Evolutionary conservation across 1,140 invertebrate genomes (phyloP).

Genomic region (Papilio helenus): DNA sequence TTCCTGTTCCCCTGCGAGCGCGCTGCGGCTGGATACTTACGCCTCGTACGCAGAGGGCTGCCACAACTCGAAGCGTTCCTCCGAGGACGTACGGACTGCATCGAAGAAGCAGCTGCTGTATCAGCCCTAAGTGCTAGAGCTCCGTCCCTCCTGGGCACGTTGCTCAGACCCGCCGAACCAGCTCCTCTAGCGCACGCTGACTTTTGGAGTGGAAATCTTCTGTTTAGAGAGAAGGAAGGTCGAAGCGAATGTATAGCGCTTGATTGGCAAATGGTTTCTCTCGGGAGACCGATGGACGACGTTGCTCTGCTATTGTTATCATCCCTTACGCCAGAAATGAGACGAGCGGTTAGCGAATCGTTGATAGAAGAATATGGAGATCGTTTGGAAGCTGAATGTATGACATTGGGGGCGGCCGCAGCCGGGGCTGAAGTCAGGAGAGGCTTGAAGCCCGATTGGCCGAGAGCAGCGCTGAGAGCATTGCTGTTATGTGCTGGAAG

Average conservation of each 20-base stretch:
- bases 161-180: slow-evolving; percentile 87
- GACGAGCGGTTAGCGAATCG: slow-evolving; percentile 84
- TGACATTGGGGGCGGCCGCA: slow-evolving; percentile 84
- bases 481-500: slow-evolving; percentile 90
- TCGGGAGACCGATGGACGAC: slow-evolving; percentile 88
- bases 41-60: slow-evolving; percentile 88
- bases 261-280: slow-evolving; percentile 93
- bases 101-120: slow-evolving; percentile 71
- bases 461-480: slow-evolving; percentile 88
- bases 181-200: slow-evolving; percentile 90
- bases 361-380: slow-evolving; percentile 89
- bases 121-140: slow-evolving; percentile 69
- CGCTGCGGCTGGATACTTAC: slow-evolving; percentile 90
- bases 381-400: slow-evolving; percentile 83
- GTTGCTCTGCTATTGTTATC: slow-evolving; percentile 90
- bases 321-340: slow-evolving; percentile 87
- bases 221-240: slow-evolving; percentile 85
- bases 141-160: slow-evolving; percentile 80
- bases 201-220: slow-evolving; percentile 92
- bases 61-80: slow-evolving; percentile 89
- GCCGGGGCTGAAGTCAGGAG: slow-evolving; percentile 84
- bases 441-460: slow-evolving; percentile 85
- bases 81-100: slow-evolving; percentile 84
- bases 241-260: slow-evolving; percentile 86
- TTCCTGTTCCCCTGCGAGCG: slow-evolving; percentile 90